Evolutionary conservation across 2,113 vertebrate species (phyloP).

Genomic region (Lycocorax pyrrhopterus): DNA sequence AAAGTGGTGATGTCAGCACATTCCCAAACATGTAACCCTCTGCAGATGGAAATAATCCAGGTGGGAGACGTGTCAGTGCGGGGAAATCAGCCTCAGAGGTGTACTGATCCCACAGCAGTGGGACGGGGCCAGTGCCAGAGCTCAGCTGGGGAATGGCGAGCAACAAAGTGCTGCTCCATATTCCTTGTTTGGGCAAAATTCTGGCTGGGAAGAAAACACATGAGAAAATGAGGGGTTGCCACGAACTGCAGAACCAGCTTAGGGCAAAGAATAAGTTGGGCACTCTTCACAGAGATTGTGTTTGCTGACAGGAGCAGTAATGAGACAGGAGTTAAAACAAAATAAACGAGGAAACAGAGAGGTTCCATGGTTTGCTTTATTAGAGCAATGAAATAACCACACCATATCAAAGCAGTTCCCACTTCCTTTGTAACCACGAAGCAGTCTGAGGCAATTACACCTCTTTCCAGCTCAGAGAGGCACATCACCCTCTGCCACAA

Average conservation of each 20-base stretch:
- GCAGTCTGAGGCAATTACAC: constrained; percentile 11
- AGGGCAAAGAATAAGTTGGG: not conserved
- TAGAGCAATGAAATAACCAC: not conserved
- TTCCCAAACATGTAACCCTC: not conserved
- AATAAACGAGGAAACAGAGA: not conserved
- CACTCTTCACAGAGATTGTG: not conserved
- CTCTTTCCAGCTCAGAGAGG: not conserved
- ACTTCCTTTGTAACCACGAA: not conserved
- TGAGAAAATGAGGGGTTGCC: not conserved
- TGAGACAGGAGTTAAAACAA: not conserved
- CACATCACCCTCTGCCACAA: not conserved
- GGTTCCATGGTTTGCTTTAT: not conserved
- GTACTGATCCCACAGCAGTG: not conserved
- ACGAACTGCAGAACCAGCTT: accelerated
- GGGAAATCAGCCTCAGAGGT: not conserved
- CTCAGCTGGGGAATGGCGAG: accelerated
- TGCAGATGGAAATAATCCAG: not conserved
- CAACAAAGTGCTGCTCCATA: not conserved
- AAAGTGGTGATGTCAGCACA: not conserved
- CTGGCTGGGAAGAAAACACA: not conserved
- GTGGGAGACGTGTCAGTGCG: not conserved
- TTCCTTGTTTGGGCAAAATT: not conserved
- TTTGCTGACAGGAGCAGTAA: not conserved
- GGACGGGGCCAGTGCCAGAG: not conserved
- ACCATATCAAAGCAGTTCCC: not conserved